phyloP scores from a whole-genome alignment of 2,113 vertebrate species.

The Zosterops pallidus region DNA sequence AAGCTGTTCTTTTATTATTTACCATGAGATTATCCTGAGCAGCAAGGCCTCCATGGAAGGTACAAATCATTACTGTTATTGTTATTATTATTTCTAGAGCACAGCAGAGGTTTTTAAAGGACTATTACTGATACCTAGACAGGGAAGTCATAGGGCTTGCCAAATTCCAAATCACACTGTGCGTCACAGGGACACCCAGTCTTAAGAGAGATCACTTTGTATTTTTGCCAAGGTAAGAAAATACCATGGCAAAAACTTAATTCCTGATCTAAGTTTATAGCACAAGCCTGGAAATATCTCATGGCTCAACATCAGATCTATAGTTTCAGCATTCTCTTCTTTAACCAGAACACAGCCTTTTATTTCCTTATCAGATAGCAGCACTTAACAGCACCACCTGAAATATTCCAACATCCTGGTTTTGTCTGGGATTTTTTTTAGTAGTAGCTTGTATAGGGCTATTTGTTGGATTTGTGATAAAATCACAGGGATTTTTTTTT shows the following conservation, averaged over 20 bases:
- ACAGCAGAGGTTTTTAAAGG: neutral
- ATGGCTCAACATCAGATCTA: neutral
- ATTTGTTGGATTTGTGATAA: neutral
- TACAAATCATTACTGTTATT: neutral
- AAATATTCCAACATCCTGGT: rapidly evolving
- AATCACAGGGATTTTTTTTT: neutral
- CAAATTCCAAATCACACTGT: neutral
- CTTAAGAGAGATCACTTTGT: neutral
- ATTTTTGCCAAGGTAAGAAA: neutral
- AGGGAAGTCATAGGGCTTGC: neutral
- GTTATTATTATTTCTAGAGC: neutral
- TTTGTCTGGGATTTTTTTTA: neutral
- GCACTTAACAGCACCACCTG: neutral
- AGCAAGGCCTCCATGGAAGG: neutral
- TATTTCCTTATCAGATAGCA: neutral
- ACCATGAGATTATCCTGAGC: neutral
- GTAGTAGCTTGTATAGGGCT: neutral
- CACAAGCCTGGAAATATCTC: neutral
- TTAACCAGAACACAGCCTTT: neutral
- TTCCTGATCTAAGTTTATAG: neutral
- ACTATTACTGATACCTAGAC: neutral
- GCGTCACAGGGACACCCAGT: neutral
- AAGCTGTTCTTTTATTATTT: neutral
- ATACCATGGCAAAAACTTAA: neutral
- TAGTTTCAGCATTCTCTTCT: neutral